Conservation (phyloP, 1,140 invertebrate species). For the Drosophila insularis region DNA sequence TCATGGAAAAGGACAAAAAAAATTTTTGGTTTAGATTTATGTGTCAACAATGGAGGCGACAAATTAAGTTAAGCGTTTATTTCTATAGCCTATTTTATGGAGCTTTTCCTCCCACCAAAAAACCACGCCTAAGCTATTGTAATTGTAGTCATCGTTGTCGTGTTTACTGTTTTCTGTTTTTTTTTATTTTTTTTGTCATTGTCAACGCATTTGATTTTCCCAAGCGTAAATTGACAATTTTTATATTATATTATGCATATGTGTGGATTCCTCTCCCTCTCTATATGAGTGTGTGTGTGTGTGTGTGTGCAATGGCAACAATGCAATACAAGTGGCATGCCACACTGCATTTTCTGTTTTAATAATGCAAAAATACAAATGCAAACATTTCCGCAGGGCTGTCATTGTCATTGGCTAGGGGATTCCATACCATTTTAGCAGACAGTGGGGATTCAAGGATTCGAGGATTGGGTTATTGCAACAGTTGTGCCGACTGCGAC, state of each 20-base stretch:
- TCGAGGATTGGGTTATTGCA: slow-evolving; percentile 56
- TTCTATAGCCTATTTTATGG: slow-evolving; percentile 75
- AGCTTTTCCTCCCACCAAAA: not conserved
- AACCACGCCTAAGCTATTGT: slow-evolving; percentile 29
- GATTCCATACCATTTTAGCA: slow-evolving; percentile 26
- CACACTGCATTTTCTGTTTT: slow-evolving; percentile 76
- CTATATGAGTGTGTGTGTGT: not conserved
- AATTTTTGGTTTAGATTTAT: slow-evolving; percentile 68
- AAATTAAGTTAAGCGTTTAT: slow-evolving; percentile 73
- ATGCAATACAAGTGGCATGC: slow-evolving; percentile 39
- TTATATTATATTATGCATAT: slow-evolving; percentile 62
- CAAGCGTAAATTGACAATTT: slow-evolving; percentile 68
- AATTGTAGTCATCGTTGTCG: slow-evolving; percentile 24
- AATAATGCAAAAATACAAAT: slow-evolving; percentile 81
- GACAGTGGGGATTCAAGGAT: not conserved
- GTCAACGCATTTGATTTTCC: slow-evolving; percentile 48
- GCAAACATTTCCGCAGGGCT: slow-evolving; percentile 74
- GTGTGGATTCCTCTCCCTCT: too few species aligned
- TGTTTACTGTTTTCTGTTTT: not conserved
- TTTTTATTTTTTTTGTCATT: slow-evolving; percentile 48
- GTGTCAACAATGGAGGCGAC: slow-evolving; percentile 66
- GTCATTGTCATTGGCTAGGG: slow-evolving; percentile 32
- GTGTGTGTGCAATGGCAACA: slow-evolving; percentile 21
- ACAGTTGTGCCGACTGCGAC: slow-evolving; percentile 65
- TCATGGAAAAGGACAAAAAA: slow-evolving; percentile 31